Base-by-base conservation (phyloP, 2,113 vertebrate genomes). In the Corythaixoides concolor region DNA sequence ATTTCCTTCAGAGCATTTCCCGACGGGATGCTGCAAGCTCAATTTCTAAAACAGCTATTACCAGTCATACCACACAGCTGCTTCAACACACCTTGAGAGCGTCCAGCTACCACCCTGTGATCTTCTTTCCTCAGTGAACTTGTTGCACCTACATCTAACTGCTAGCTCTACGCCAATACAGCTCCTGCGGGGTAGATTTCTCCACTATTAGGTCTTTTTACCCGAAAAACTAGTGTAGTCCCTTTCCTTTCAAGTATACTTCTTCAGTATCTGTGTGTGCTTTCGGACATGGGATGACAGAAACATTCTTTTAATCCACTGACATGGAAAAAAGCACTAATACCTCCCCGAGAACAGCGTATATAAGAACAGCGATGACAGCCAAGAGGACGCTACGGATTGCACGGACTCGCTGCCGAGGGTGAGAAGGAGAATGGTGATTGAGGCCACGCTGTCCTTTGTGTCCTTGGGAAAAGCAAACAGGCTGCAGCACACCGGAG, bases 381-480 rank as follows among this genome's bases (percentile, higher is more conserved):
- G 26, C 70, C 33, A 56, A 18, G 21, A 55, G 67, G 60, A 79
- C 0, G 2, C 35, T 41, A 22, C 2, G 8, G 83, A 55, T 50
- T 50, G 39, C 9, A 53, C 50, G 16, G 84, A 41, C 52, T 50
- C 45, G 30, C 64, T 80, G 43, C 32, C 0, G 9, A 43, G 62
- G 59, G 55, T 23, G 21, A 87, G 85, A 28, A 94, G 21, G 43
- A 96, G 35, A 70, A 62, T 4, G 28, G 77, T 33, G 55, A 73
- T 18, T 11, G 37, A 78, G 50, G 43, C 72, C 43, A 52, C 3
- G 6, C 66, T 26, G 60, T 43, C 87, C 67, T 84, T 59, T 58
- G 32, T 59, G 90, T 64, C 78, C 90, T 87, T 93, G 90, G 82
- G 90, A 75, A 87, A 79, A 83, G 39, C 87, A 90, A 90, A 87